Percentiles rank a stretch among this genome's conserved stretches.
phyloP scores from a whole-genome alignment of 2,888 invertebrate genomes.

The Oegoconia quadripuncta region DNA sequence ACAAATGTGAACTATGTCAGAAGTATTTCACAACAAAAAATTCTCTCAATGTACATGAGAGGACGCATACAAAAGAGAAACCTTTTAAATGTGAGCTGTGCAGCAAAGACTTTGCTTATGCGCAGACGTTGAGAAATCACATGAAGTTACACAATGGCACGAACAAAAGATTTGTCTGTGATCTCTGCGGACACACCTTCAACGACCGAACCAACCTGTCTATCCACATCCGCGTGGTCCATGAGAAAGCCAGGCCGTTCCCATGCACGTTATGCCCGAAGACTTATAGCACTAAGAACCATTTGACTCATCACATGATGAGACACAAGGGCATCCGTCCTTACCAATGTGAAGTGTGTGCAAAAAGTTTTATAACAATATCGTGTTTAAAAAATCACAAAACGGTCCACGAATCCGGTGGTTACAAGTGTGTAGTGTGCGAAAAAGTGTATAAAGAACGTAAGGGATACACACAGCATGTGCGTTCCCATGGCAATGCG shows the following conservation, averaged over 20 bases:
- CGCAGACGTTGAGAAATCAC: conserved; percentile 18
- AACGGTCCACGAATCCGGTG: neutral
- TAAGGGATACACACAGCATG: conserved; percentile 11
- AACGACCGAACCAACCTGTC: conserved; percentile 26
- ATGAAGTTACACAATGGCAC: conserved; percentile 21
- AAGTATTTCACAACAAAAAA: conserved; percentile 3
- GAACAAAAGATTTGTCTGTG: conserved; percentile 22
- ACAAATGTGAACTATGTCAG: conserved; percentile 14
- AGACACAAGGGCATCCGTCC: conserved; percentile 25
- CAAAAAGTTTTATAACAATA: conserved; percentile 4
- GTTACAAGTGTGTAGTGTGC: conserved; percentile 20
- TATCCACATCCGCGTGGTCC: conserved; percentile 24
- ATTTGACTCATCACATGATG: conserved; percentile 22
- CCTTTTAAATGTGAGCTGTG: conserved; percentile 25
- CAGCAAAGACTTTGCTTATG: conserved; percentile 19
- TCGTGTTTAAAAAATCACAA: neutral
- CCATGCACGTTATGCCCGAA: conserved; percentile 25
- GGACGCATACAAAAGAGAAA: conserved; percentile 12
- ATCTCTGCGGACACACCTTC: conserved; percentile 25
- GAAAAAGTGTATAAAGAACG: conserved; percentile 4
- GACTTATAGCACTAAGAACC: conserved; percentile 24
- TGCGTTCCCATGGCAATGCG: conserved; percentile 7
- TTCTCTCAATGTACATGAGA: conserved; percentile 1
- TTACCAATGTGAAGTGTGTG: conserved; percentile 21
- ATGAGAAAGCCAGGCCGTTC: conserved; percentile 23